Conservation (phyloP, 2,113 vertebrate genomes). For the Riparia riparia region DNA sequence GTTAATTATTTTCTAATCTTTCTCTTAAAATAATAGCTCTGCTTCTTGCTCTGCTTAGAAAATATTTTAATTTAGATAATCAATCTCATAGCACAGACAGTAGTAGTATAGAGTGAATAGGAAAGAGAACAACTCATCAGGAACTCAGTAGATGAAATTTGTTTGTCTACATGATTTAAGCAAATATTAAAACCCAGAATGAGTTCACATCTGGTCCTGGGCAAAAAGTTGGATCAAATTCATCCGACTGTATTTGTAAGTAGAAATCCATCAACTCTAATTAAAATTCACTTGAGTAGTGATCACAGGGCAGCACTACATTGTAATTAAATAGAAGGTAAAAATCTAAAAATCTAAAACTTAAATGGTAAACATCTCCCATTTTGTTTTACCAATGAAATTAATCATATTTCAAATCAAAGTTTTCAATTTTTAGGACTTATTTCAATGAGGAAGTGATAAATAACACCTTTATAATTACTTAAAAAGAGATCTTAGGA, state of each 20-base stretch:
- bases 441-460: neutral
- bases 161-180: constrained; percentile 28
- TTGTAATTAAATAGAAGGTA: neutral
- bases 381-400: neutral
- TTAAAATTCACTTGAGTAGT: neutral
- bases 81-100: neutral
- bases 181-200: constrained; percentile 39
- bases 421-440: neutral
- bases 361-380: neutral
- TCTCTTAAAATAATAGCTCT: neutral
- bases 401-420: neutral
- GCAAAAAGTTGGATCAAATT: constrained; percentile 29
- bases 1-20: neutral
- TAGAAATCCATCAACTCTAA: neutral
- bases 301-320: neutral
- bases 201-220: neutral
- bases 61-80: neutral
- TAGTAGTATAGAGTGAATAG: neutral
- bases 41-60: neutral
- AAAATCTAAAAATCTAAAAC: neutral
- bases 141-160: neutral
- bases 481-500: neutral
- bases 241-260: neutral
- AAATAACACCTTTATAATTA: neutral
- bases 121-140: neutral